Conservation (phyloP, 1,140 invertebrate species). For the Drosophila suzukii region DNA sequence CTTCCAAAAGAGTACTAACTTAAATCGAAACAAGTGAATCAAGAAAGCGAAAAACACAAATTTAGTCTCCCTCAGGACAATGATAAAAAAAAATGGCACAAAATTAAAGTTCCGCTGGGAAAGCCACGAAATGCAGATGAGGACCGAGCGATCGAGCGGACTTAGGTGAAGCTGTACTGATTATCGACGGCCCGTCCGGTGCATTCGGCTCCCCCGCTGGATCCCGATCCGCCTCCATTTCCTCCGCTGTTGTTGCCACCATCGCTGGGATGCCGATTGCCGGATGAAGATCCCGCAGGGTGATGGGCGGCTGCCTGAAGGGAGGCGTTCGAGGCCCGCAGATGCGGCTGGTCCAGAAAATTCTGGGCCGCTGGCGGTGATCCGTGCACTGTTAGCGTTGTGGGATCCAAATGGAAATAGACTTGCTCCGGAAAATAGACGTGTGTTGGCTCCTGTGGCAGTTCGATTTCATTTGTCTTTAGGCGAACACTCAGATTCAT, state of each 20-base stretch:
- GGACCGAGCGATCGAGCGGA: conserved; percentile 37
- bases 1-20: conserved; percentile 62
- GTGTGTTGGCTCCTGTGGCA: conserved; percentile 81
- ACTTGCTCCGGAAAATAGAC: conserved; percentile 79
- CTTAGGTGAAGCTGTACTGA: conserved; percentile 88
- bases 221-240: conserved; percentile 54
- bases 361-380: conserved; percentile 56
- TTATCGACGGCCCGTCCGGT: conserved; percentile 87
- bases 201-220: conserved; percentile 45
- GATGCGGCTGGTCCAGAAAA: conserved; percentile 68
- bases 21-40: conserved; percentile 60
- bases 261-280: conserved; percentile 37
- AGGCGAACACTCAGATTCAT: conserved; percentile 85
- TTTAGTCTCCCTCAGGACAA: conserved; percentile 46
- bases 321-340: conserved; percentile 76
- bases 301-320: conserved; percentile 65
- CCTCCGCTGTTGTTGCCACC: conserved; percentile 66
- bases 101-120: conserved; percentile 66
- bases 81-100: conserved; percentile 61
- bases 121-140: conserved; percentile 22
- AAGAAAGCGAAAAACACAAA: conserved; percentile 36
- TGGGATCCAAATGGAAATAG: conserved; percentile 74
- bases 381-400: conserved; percentile 62
- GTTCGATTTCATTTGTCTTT: conserved; percentile 85
- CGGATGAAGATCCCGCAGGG: conserved; percentile 19